These are phyloP conservation scores for Phaenicophaeus curvirostris DNA, from an alignment of 2,797 vertebrate species.

Conservation along the genomic window DNA sequence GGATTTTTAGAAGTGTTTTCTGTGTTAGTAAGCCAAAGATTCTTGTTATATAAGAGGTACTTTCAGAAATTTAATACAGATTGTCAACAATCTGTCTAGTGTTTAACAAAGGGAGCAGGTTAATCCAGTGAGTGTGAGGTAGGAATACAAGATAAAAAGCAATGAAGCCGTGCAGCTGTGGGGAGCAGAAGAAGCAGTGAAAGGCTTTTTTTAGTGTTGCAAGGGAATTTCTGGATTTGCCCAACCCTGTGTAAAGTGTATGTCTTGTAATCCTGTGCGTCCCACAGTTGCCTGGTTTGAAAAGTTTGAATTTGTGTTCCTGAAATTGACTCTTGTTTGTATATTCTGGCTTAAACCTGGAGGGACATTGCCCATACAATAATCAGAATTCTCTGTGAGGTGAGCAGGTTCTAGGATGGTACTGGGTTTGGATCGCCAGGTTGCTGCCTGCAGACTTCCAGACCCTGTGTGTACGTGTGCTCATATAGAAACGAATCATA, in stretches of 20 bases:
- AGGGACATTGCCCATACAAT: not conserved
- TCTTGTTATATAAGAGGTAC: not conserved
- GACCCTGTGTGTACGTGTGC: no score
- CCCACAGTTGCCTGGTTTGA: not conserved
- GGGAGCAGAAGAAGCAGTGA: not conserved
- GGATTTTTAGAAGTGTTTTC: not conserved
- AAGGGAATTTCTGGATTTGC: not conserved
- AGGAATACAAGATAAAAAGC: not conserved
- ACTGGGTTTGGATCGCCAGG: not conserved
- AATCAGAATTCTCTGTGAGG: not conserved
- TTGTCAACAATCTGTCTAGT: not conserved
- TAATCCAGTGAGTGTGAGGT: accelerated
- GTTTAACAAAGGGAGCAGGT: not conserved
- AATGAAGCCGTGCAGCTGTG: not conserved
- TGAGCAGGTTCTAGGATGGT: not conserved
- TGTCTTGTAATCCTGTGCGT: accelerated
- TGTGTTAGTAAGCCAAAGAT: not conserved
- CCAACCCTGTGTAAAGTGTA: not conserved
- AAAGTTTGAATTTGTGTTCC: accelerated
- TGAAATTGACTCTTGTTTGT: accelerated
- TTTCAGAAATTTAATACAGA: not conserved
- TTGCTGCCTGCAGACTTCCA: not conserved
- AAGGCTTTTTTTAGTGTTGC: not conserved
- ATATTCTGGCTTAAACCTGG: not conserved
- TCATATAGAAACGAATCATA: not conserved